These are phyloP conservation scores for Chaenocephalus aceratus DNA, from an alignment of 2,113 vertebrate species.

Conservation along the genomic window DNA sequence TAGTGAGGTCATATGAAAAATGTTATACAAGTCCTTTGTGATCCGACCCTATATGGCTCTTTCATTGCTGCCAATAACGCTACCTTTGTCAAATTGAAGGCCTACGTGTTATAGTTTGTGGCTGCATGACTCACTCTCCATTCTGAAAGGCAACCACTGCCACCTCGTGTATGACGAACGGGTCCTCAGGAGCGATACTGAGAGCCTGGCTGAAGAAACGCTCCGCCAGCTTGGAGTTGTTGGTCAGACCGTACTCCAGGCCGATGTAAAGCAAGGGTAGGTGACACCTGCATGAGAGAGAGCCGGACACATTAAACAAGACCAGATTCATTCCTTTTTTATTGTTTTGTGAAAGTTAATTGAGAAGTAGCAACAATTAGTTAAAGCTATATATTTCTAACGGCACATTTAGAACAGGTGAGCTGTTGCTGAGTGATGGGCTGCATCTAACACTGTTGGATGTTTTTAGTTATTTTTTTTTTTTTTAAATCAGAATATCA, in stretches of 20 bases:
- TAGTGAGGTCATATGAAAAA: neutral
- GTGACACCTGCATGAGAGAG: constrained; percentile 87
- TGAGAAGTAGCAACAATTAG: no score
- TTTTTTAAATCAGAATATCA: no score
- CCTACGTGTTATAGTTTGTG: neutral
- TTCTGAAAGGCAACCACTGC: constrained; percentile 99
- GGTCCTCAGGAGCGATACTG: constrained; percentile 98
- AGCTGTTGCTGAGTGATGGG: no score
- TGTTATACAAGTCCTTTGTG: neutral
- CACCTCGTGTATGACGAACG: constrained; percentile 98
- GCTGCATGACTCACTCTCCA: constrained; percentile 91
- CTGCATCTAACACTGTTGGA: no score
- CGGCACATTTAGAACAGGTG: no score
- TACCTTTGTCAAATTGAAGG: neutral
- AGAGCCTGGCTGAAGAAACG: constrained; percentile 98
- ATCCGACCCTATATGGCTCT: neutral
- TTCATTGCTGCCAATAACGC: neutral
- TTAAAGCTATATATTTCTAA: neutral
- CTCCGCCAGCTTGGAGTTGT: constrained; percentile 98
- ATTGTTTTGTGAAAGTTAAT: no score
- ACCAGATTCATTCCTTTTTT: neutral
- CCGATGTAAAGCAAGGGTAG: constrained; percentile 99
- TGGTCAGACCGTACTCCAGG: constrained; percentile 97
- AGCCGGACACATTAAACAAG: neutral
- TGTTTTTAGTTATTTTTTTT: no score